These are phyloP conservation scores for Argyrosomus japonicus DNA, from an alignment of 2,113 vertebrate species.

Conservation along the genomic window DNA sequence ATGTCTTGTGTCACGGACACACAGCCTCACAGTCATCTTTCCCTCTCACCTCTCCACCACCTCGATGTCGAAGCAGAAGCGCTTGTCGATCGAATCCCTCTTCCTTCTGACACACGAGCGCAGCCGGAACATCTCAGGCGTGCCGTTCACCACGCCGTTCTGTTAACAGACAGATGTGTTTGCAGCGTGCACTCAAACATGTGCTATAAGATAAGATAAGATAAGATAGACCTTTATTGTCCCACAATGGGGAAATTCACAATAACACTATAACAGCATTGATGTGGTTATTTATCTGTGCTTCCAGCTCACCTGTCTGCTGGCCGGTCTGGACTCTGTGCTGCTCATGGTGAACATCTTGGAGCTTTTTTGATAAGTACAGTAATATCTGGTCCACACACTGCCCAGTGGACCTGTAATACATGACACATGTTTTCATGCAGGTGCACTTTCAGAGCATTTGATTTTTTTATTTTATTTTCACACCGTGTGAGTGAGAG, in stretches of 20 bases:
- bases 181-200: background rate
- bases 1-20: background rate
- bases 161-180: constrained; percentile 57
- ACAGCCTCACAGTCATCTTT: background rate
- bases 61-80: constrained; percentile 98
- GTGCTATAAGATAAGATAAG: too few species aligned
- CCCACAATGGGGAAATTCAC: too few species aligned
- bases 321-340: constrained; percentile 92
- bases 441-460: background rate
- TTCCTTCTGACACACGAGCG: constrained; percentile 96
- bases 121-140: constrained; percentile 91
- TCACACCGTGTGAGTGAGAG: background rate
- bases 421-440: background rate
- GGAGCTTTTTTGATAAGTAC: constrained; percentile 94
- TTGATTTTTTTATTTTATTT: background rate
- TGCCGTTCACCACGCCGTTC: constrained; percentile 88
- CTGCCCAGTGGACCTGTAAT: constrained; percentile 92
- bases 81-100: constrained; percentile 97
- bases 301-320: constrained; percentile 88
- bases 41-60: constrained; percentile 91
- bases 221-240: too few species aligned
- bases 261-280: background rate
- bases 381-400: constrained; percentile 97
- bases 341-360: constrained; percentile 96
- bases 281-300: background rate